A percentile compares a stretch with the other conserved stretches of the same genome.
Conservation (phyloP, 2,113 vertebrate genomes). For the Coregonus clupeaformis region DNA sequence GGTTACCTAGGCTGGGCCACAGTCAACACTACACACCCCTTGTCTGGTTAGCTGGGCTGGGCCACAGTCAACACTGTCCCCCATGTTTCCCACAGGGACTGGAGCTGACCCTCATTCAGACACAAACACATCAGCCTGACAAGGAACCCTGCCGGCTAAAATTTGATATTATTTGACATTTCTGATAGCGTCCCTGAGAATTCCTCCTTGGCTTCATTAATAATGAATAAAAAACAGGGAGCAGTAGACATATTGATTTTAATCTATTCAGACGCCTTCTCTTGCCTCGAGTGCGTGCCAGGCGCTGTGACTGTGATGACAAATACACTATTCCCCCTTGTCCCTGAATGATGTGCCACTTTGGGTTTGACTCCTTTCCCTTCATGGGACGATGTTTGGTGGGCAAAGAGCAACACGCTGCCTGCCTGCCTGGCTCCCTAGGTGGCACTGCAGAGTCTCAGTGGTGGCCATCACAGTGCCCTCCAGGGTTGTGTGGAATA, state of each 20-base stretch:
- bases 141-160: slow-evolving; percentile 34
- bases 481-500: slow-evolving; percentile 10
- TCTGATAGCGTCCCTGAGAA: slow-evolving; percentile 45
- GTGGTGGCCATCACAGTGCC: slow-evolving; percentile 32
- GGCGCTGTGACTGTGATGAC: slow-evolving; percentile 36
- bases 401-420: slow-evolving; percentile 38
- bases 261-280: slow-evolving; percentile 55
- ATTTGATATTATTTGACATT: slow-evolving; percentile 39
- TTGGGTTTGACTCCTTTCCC: slow-evolving; percentile 49
- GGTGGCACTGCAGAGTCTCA: slow-evolving; percentile 43
- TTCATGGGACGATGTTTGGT: slow-evolving; percentile 30
- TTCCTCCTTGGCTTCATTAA: slow-evolving; percentile 49
- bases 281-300: slow-evolving; percentile 8
- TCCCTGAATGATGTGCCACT: slow-evolving; percentile 32
- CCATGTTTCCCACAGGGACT: slow-evolving; percentile 17
- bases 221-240: slow-evolving; percentile 53
- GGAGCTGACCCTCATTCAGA: not conserved
- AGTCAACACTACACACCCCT: too few species aligned
- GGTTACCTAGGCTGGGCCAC: too few species aligned
- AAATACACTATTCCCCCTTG: slow-evolving; percentile 17
- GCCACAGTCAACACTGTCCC: slow-evolving; percentile 16
- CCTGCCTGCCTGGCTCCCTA: slow-evolving; percentile 37
- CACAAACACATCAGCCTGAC: slow-evolving; percentile 15
- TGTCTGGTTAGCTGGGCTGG: too few species aligned
- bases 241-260: slow-evolving; percentile 63